phyloP scores from a whole-genome alignment of 2,888 invertebrate species.

The Lycocerus yunnanus region DNA sequence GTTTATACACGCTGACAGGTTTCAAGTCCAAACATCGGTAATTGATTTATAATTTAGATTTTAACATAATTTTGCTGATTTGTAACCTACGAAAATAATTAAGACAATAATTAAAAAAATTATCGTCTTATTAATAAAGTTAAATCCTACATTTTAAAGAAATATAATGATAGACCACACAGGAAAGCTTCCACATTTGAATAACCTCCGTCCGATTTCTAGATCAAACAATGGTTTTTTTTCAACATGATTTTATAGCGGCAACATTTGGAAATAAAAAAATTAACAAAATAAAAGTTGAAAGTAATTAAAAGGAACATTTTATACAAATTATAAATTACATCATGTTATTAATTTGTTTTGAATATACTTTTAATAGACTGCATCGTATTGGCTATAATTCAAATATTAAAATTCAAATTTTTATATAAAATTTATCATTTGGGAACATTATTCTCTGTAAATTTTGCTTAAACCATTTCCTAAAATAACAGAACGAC shows the following conservation, averaged over 20 bases:
- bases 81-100: background rate
- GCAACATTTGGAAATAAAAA: too few species aligned
- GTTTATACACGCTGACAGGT: background rate
- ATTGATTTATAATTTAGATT: background rate
- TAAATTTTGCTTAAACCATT: too few species aligned
- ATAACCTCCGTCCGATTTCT: background rate
- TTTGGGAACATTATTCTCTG: too few species aligned
- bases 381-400: too few species aligned
- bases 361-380: too few species aligned
- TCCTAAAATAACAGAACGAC: too few species aligned
- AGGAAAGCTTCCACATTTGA: background rate
- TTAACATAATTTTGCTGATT: background rate
- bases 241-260: too few species aligned
- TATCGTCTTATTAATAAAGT: background rate
- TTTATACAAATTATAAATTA: background rate
- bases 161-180: background rate
- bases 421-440: too few species aligned
- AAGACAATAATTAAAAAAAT: background rate
- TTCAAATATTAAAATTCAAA: too few species aligned
- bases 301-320: background rate
- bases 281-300: background rate
- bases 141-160: background rate
- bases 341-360: background rate
- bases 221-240: too few species aligned
- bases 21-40: background rate